Evolutionary conservation across 2,113 vertebrate genomes (phyloP).

Genomic region (Aramus guarauna): DNA sequence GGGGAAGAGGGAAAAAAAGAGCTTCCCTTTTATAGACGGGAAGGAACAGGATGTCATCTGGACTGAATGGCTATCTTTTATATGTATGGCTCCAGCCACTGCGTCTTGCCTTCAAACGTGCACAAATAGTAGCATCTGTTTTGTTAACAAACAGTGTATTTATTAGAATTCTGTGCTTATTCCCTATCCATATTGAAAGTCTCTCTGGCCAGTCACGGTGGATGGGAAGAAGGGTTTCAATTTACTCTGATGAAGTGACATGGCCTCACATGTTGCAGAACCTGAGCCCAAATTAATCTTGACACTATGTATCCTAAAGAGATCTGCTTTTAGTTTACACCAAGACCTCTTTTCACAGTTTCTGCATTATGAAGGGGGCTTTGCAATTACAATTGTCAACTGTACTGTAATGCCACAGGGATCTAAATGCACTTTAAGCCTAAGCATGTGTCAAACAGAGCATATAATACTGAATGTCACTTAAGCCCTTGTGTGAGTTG

Average conservation of each 20-base stretch:
- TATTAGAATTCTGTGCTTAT: not conserved
- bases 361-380: not conserved
- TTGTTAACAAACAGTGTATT: not conserved
- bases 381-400: slow-evolving; percentile 7
- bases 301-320: not conserved
- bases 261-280: not conserved
- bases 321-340: not conserved
- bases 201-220: not conserved
- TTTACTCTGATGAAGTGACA: not conserved
- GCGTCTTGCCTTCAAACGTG: not conserved
- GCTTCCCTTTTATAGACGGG: not conserved
- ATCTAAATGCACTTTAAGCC: slow-evolving; percentile 1
- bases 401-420: not conserved
- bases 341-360: not conserved
- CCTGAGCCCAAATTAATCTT: not conserved
- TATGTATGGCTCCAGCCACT: not conserved
- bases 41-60: not conserved
- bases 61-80: not conserved
- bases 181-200: not conserved
- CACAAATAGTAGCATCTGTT: not conserved
- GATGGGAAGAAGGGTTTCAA: not conserved
- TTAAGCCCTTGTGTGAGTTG: not conserved
- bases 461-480: not conserved
- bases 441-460: slow-evolving; percentile 17
- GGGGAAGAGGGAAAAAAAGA: not conserved